A percentile compares a stretch with the other conserved stretches of the same genome.
These are phyloP conservation scores for Hassar affinis DNA, from an alignment of 2,113 vertebrate species.

Conservation along the genomic window DNA sequence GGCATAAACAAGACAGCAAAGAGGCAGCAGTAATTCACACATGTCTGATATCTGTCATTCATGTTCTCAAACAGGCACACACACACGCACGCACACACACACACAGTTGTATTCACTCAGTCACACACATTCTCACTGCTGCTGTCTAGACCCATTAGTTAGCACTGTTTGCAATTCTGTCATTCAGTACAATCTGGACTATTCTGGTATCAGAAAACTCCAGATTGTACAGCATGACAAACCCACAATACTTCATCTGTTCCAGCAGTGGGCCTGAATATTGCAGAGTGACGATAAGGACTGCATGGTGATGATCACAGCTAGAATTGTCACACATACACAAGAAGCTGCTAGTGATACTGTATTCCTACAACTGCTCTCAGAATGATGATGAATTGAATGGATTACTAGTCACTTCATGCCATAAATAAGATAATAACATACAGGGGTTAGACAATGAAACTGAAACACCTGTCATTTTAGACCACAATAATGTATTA, in stretches of 20 bases:
- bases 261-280: neutral
- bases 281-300: neutral
- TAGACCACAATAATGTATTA: no score
- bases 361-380: neutral
- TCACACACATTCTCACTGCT: neutral
- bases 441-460: no score
- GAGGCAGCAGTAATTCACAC: neutral
- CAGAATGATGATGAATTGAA: neutral
- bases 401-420: neutral
- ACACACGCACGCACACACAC: neutral
- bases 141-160: slow-evolving; percentile 56
- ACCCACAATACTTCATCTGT: neutral
- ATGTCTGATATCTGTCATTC: slow-evolving; percentile 20
- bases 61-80: neutral
- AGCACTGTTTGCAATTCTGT: slow-evolving; percentile 66
- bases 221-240: neutral
- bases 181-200: slow-evolving; percentile 54
- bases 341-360: slow-evolving; percentile 1
- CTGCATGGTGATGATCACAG: slow-evolving; percentile 22
- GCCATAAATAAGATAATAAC: neutral
- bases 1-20: slow-evolving; percentile 14
- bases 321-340: neutral
- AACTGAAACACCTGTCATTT: no score
- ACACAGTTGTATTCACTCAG: neutral
- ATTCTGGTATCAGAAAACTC: slow-evolving; percentile 14